phyloP scores from a whole-genome alignment of 2,888 invertebrate species.

The Drosophila formosana region DNA sequence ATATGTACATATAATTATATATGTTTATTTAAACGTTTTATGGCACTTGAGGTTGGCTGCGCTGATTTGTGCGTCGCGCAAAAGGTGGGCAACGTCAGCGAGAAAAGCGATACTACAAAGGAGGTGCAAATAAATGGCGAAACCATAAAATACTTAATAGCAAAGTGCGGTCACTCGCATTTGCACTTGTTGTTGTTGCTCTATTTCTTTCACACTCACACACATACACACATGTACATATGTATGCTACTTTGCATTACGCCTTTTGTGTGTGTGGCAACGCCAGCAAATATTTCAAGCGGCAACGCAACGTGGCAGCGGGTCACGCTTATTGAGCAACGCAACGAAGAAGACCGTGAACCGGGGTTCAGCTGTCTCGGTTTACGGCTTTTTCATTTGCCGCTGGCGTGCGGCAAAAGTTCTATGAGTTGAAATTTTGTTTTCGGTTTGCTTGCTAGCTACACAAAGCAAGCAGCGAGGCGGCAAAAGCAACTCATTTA shows the following conservation, averaged over 20 bases:
- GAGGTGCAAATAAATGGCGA: slow-evolving; percentile 61
- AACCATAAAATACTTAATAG: slow-evolving; percentile 74
- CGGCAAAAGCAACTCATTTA: slow-evolving; percentile 25
- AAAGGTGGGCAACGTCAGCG: slow-evolving; percentile 33
- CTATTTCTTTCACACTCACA: slow-evolving; percentile 12
- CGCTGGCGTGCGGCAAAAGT: slow-evolving; percentile 66
- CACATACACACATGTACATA: neutral
- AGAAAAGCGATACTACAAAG: slow-evolving; percentile 10
- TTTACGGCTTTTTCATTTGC: slow-evolving; percentile 33
- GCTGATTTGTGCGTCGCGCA: slow-evolving; percentile 17
- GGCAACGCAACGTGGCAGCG: slow-evolving; percentile 29
- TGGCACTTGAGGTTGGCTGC: slow-evolving; percentile 28
- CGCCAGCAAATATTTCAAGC: slow-evolving; percentile 14
- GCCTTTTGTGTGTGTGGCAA: slow-evolving; percentile 51
- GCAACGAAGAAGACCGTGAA: slow-evolving; percentile 14
- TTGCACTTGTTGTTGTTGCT: slow-evolving; percentile 27
- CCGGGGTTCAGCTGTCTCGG: slow-evolving; percentile 18
- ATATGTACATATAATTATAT: neutral
- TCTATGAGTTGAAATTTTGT: slow-evolving; percentile 56
- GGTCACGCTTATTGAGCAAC: slow-evolving; percentile 61
- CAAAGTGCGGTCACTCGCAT: slow-evolving; percentile 54
- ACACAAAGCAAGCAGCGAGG: slow-evolving; percentile 6
- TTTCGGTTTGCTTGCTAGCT: slow-evolving; percentile 24
- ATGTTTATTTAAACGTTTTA: slow-evolving; percentile 22
- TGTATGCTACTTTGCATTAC: slow-evolving; percentile 5